Conservation (phyloP, 1,140 invertebrate genomes). For the Stegodyphus dumicola region DNA sequence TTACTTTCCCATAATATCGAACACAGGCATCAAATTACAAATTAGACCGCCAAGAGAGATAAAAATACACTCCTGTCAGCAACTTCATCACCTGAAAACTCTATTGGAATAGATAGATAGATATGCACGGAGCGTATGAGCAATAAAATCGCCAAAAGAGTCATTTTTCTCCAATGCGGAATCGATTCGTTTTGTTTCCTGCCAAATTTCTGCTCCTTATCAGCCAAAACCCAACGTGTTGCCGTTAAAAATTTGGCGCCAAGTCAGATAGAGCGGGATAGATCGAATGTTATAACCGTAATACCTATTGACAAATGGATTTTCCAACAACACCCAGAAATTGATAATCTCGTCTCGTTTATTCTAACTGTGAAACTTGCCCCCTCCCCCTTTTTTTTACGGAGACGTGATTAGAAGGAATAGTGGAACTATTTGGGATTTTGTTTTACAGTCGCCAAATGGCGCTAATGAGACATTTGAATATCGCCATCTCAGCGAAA, state of each 20-base stretch:
- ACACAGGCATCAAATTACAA: constrained; percentile 58
- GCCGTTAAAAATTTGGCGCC: constrained; percentile 58
- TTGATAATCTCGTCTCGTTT: constrained; percentile 42
- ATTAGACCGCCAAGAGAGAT: constrained; percentile 38
- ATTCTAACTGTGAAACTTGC: background rate
- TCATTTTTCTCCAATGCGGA: constrained; percentile 55
- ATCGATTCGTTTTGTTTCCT: constrained; percentile 58
- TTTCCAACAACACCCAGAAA: constrained; percentile 53
- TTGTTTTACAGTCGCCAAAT: constrained; percentile 52
- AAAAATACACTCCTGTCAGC: constrained; percentile 55
- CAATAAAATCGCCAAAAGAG: constrained; percentile 60
- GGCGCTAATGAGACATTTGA: constrained; percentile 35
- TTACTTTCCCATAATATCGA: constrained; percentile 60
- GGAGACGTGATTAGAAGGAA: background rate
- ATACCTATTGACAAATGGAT: constrained; percentile 60
- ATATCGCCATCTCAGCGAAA: constrained; percentile 46
- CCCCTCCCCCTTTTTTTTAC: background rate
- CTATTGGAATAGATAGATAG: constrained; percentile 58
- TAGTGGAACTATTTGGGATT: constrained; percentile 41
- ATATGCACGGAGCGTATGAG: constrained; percentile 19
- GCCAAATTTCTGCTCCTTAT: constrained; percentile 56
- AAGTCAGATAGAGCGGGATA: constrained; percentile 52
- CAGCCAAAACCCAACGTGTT: constrained; percentile 44
- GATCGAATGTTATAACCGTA: constrained; percentile 58
- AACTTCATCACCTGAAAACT: constrained; percentile 58